Evolutionary conservation across 2,797 vertebrate genomes (phyloP), one percentile per base, ranked within the genome.

Genomic region (Parauchenoglanis punctatus): DNA sequence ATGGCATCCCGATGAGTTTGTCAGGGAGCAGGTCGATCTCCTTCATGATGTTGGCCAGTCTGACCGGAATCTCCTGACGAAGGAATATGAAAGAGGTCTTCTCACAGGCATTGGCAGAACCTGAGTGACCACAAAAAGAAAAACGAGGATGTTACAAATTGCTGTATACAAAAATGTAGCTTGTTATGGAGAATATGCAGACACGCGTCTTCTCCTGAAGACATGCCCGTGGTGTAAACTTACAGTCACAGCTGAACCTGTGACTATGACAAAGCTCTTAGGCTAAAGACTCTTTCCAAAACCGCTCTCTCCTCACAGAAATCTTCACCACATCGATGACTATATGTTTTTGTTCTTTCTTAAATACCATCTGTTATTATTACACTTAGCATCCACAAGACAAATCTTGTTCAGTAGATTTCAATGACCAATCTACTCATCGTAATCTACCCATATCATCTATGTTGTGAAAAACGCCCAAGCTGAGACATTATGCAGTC

Each of bases 51-150:
- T 99, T 99, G 89, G 98, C 97, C 89, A 99, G 94, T 90, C 98
- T 94, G 89, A 99, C 98, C 2, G 98, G 98, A 93, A 99, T 96
- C 89, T 99, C 99, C 93, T 99, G 99, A 4, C 98, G 94, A 88
- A 99, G 93, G 94, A 99, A 99, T 0, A 96, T 94, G 83, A 99
- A 99, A 4, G 99, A 99, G 18, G 98, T 99, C 95, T 97, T 98
- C 94, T 99, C 98, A 90, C 99, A 99, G 25, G 97, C 99, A 88
- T 99, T 97, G 81, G 96, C 96, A 0, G 97, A 98, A 87, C 99
- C 99, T 99, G 91, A 0, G 49, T 83, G 85, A 75, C 76, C 91
- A 28, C 65, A 80, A 10, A 75, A n/a, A 75, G 0, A 87, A 28
- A 85, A 85, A n/a, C 2, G 17, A 23, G 28, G 7, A 58, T 8